Percentiles rank a stretch among this genome's conserved stretches.
These are phyloP conservation scores for Semicossyphus pulcher DNA, from an alignment of 2,113 vertebrate genomes.

Conservation along the genomic window DNA sequence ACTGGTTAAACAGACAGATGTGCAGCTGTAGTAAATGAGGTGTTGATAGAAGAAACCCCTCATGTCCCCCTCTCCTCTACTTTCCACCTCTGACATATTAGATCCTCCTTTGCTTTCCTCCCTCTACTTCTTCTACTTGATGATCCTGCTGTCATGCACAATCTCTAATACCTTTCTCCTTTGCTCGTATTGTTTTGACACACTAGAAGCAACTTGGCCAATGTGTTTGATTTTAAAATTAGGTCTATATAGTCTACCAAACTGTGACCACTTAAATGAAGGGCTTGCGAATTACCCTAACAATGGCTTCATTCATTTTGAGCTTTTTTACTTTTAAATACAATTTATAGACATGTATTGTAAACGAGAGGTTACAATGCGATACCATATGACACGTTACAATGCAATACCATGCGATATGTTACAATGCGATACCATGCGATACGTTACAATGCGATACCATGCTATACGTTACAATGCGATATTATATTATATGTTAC, in stretches of 20 bases:
- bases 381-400: too few relatives aligned
- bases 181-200: background rate
- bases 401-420: too few relatives aligned
- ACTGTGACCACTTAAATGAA: too few relatives aligned
- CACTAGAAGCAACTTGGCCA: background rate
- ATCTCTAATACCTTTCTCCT: background rate
- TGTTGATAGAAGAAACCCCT: conserved; percentile 57
- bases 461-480: too few relatives aligned
- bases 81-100: conserved; percentile 30
- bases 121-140: background rate
- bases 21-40: conserved; percentile 58
- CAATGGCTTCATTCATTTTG: background rate
- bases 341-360: background rate
- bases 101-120: conserved; percentile 12
- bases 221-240: background rate
- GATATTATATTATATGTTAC: too few relatives aligned
- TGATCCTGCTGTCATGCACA: background rate
- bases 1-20: conserved; percentile 44
- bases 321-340: background rate
- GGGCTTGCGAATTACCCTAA: too few relatives aligned
- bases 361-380: too few relatives aligned
- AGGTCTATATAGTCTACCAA: background rate
- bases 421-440: too few relatives aligned
- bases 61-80: conserved; percentile 2
- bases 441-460: too few relatives aligned